Conservation (phyloP, 1,140 invertebrate species). For the Pantala flavescens region DNA sequence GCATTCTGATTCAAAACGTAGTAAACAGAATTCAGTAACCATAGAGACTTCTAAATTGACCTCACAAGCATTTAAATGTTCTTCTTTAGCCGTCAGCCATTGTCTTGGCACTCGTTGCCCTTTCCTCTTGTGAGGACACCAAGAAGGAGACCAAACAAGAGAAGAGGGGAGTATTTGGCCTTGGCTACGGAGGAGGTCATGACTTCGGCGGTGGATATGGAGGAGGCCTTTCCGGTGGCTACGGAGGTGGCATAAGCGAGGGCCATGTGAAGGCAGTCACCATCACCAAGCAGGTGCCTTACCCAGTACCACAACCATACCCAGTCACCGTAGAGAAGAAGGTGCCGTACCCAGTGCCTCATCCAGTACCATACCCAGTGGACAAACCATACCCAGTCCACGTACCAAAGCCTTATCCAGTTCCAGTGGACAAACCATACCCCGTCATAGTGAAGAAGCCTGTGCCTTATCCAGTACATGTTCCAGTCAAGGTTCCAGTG, state of each 20-base stretch:
- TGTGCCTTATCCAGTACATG: constrained; percentile 25
- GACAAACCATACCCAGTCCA: constrained; percentile 23
- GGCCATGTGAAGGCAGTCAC: constrained; percentile 37
- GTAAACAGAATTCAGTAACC: too few species aligned
- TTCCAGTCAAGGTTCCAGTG: constrained; percentile 24
- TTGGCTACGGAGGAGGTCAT: background rate
- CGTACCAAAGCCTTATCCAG: constrained; percentile 18
- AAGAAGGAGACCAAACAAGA: background rate
- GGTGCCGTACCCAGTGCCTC: constrained; percentile 26
- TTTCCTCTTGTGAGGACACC: background rate
- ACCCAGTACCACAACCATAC: constrained; percentile 35
- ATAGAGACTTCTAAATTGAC: too few species aligned
- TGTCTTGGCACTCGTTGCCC: background rate
- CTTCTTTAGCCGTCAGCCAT: background rate
- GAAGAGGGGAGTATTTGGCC: background rate
- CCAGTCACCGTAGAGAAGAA: constrained; percentile 36
- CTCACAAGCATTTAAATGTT: too few species aligned
- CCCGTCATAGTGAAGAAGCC: background rate
- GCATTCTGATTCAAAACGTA: too few species aligned
- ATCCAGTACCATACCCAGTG: constrained; percentile 23
- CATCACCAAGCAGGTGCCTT: constrained; percentile 37
- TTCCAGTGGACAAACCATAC: constrained; percentile 22
- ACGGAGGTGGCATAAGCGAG: constrained; percentile 23
- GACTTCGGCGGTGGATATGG: background rate
- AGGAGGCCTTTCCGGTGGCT: constrained; percentile 23